phyloP scores from a whole-genome alignment of 1,140 invertebrate genomes.

The Diorhabda carinulata region DNA sequence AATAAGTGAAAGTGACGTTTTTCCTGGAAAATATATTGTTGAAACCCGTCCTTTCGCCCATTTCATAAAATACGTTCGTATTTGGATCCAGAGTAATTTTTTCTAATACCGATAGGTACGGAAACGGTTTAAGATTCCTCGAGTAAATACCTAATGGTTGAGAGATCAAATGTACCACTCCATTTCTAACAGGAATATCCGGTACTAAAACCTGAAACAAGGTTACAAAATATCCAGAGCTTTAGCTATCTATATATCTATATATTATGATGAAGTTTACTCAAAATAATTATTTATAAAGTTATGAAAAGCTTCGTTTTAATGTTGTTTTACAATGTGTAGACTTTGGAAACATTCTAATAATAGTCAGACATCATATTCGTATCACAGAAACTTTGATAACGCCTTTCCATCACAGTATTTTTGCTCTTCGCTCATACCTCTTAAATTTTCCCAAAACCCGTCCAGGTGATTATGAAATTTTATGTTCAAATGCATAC shows the following conservation, averaged over 20 bases:
- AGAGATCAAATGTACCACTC: slow-evolving; percentile 84
- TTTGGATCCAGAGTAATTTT: slow-evolving; percentile 28
- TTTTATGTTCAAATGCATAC: too few species aligned
- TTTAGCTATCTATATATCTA: not conserved
- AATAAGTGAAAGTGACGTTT: slow-evolving; percentile 29
- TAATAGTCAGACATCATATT: too few species aligned
- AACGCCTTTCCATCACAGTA: too few species aligned
- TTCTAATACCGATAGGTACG: slow-evolving; percentile 28
- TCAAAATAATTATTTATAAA: too few species aligned
- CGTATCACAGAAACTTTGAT: too few species aligned
- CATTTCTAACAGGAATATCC: slow-evolving; percentile 86
- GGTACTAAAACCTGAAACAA: slow-evolving; percentile 68
- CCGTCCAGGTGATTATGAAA: too few species aligned
- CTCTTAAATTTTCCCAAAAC: too few species aligned
- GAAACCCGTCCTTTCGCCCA: slow-evolving; percentile 22
- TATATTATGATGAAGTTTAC: not conserved
- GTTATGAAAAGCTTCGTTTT: too few species aligned
- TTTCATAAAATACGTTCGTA: slow-evolving; percentile 22
- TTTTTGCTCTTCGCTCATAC: too few species aligned
- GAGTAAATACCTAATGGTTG: slow-evolving; percentile 27
- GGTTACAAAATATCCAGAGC: slow-evolving; percentile 69
- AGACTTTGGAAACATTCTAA: too few species aligned
- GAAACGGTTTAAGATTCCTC: slow-evolving; percentile 27
- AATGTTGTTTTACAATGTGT: too few species aligned
- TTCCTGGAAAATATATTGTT: slow-evolving; percentile 24